These are phyloP conservation scores for Gobio occitaniae DNA, from an alignment of 2,797 vertebrate genomes.

Conservation along the genomic window DNA sequence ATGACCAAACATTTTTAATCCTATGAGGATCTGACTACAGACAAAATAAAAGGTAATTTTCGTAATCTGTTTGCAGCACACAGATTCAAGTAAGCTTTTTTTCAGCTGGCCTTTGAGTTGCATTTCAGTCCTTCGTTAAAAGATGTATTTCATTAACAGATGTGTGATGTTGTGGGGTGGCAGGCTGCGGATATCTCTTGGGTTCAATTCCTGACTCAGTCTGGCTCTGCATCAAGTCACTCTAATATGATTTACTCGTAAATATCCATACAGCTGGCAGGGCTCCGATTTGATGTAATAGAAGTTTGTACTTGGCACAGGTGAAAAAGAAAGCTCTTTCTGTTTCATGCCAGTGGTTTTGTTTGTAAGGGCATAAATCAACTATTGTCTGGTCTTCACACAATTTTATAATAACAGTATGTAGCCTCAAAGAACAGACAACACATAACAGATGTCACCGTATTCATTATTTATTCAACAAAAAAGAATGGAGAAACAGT, in stretches of 20 bases:
- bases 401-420: not conserved
- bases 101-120: not conserved
- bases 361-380: not conserved
- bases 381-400: conserved; percentile 15
- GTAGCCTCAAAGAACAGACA: not conserved
- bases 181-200: conserved; percentile 13
- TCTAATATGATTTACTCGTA: conserved; percentile 21
- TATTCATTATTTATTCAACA: conserved; percentile 2
- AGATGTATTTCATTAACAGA: conserved; percentile 8
- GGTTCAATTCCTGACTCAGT: conserved; percentile 1
- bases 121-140: conserved; percentile 8
- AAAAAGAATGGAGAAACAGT: not conserved
- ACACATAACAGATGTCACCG: conserved; percentile 4
- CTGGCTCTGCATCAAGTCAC: conserved; percentile 16
- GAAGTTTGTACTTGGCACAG: not conserved
- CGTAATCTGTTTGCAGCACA: not conserved
- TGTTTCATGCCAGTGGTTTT: conserved; percentile 9
- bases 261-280: conserved; percentile 24
- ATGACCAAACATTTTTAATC: not conserved
- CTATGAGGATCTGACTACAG: not conserved
- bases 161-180: conserved; percentile 1
- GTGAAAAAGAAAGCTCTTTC: conserved; percentile 5
- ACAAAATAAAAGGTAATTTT: not conserved
- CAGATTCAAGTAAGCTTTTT: not conserved
- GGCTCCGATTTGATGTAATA: not conserved